Conservation (phyloP, 64 coral and sea anemone genomes). For the Exaiptasia diaphana region DNA sequence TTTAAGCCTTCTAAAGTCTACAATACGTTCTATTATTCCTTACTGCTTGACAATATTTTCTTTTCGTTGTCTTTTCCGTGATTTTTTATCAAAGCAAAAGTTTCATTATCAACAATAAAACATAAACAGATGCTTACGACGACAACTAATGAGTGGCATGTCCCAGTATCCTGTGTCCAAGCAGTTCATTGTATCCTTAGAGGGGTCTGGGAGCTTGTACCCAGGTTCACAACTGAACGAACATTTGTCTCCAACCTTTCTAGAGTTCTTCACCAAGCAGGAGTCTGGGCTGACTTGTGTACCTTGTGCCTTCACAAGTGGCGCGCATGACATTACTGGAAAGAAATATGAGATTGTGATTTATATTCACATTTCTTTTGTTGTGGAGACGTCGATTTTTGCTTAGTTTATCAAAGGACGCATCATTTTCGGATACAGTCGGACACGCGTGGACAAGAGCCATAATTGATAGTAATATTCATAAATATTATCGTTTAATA, state of each 20-base stretch:
- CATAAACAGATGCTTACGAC: constrained; percentile 33
- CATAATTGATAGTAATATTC: no score
- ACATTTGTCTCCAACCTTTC: constrained; percentile 46
- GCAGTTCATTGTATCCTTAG: constrained; percentile 24
- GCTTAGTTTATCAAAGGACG: no score
- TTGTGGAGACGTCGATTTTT: neutral
- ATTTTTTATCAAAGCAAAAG: no score
- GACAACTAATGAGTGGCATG: constrained; percentile 2
- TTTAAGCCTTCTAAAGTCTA: no score
- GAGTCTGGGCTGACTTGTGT: constrained; percentile 29
- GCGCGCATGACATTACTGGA: constrained; percentile 44
- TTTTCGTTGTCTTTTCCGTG: no score
- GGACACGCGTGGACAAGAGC: no score
- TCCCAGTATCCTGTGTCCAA: constrained; percentile 42
- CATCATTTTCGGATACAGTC: no score
- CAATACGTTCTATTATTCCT: no score
- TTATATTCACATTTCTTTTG: neutral
- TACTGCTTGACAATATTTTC: no score
- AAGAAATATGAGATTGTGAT: neutral
- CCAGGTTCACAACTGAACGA: constrained; percentile 31
- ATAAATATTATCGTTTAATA: no score
- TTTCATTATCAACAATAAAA: no score
- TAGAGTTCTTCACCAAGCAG: constrained; percentile 1
- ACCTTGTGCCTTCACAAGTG: constrained; percentile 31
- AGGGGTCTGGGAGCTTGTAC: constrained; percentile 27